Conservation (phyloP, 1,140 invertebrate genomes). For the Sminthurinus signatus region DNA sequence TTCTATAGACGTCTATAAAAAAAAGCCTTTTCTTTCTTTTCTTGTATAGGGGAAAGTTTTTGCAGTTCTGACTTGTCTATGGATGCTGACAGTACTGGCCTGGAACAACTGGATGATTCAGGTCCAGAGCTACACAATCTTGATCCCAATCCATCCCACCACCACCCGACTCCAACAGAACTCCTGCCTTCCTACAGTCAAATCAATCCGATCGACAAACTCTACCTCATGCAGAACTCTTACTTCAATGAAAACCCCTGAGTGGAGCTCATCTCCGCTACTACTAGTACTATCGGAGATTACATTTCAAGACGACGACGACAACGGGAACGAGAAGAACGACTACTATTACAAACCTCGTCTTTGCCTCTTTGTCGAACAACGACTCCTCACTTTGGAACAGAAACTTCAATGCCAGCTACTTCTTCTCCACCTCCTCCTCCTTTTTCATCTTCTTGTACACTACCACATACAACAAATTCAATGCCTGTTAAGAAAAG, state of each 20-base stretch:
- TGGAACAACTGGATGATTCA: conserved; percentile 68
- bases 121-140: conserved; percentile 68
- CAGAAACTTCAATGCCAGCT: too few relatives aligned
- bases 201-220: conserved; percentile 90
- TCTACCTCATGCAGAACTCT: conserved; percentile 95
- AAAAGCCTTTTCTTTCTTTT: too few relatives aligned
- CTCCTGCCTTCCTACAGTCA: conserved; percentile 56
- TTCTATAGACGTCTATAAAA: too few relatives aligned
- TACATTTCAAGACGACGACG: neutral
- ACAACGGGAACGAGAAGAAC: too few relatives aligned
- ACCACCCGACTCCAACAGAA: conserved; percentile 48
- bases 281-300: neutral
- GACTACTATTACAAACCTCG: too few relatives aligned
- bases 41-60: conserved; percentile 82
- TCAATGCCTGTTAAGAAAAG: neutral
- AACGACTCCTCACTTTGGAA: too few relatives aligned
- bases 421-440: too few relatives aligned
- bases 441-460: neutral
- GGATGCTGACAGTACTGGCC: conserved; percentile 71
- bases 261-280: conserved; percentile 12
- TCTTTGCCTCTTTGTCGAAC: too few relatives aligned
- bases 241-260: conserved; percentile 63
- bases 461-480: neutral
- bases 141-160: conserved; percentile 41
- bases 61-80: conserved; percentile 81